Base-by-base conservation (phyloP, 2,888 invertebrate species). In the Anthophora plumipes region DNA sequence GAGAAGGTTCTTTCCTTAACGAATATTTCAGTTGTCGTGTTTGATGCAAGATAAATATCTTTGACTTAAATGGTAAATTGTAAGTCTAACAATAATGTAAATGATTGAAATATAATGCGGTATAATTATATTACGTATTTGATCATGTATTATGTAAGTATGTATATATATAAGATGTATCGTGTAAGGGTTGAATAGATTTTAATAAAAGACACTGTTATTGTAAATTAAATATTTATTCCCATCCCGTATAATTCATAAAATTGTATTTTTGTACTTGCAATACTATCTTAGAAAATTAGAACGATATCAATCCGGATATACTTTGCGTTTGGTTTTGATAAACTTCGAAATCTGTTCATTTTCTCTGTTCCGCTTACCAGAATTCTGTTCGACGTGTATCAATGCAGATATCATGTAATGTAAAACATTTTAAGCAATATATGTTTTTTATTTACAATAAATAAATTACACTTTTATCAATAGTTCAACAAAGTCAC, bases 11-110 rank as follows among this genome's bases (percentile, higher is more conserved):
- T 93, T 94, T 95, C 94, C 94, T 95, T 94, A 94, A 94, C 91
- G 68, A 17, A n/a, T 48, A 48, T 41, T 17, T 64, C n/a, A 97
- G 97, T 97, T 95, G 97, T 97, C 80, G 97, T 98, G 9, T 98
- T 97, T 91, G 97, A 97, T 94, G 97, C 97, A 69, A 95, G 96
- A 71, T 96, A 93, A 81, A 6, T 9, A 31, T 31, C 31, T 31
- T 31, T 31, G 31, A 31, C 31, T n/a, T 3, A 31, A 31, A 31
- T 1, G 31, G n/a, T 50, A n/a, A 50, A 50, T n/a, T 50, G 7
- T 50, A 50, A 50, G 11, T 50, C n/a, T 9, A n/a, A n/a, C 6
- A 50, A 50, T n/a, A n/a, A n/a, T 41, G 41, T 60, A 22, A 61
- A 25, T 43, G 43, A 46, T 22, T 8, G 25, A 46, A 31, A 17